Evolutionary conservation across 2,113 vertebrate genomes (phyloP).

Genomic region (Muscicapa adusta): DNA sequence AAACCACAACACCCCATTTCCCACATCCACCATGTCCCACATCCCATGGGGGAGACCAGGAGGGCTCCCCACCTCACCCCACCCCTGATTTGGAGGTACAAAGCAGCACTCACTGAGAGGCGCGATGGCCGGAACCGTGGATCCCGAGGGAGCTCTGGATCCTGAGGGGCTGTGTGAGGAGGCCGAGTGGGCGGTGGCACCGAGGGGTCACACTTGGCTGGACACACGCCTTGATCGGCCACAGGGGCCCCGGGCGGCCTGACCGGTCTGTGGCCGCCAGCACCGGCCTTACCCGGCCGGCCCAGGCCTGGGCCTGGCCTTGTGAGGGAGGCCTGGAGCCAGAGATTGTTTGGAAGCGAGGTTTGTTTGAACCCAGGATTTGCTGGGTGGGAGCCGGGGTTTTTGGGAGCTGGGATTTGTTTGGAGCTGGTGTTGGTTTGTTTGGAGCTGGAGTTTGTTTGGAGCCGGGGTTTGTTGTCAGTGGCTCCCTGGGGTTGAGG

Average conservation of each 20-base stretch:
- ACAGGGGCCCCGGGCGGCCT: accelerated
- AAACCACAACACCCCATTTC: accelerated
- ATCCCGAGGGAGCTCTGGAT: not conserved
- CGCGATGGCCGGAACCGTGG: accelerated
- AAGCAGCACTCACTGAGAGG: not conserved
- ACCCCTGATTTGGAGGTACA: no score
- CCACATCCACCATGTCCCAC: not conserved
- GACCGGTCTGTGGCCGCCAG: accelerated
- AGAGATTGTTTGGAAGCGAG: accelerated
- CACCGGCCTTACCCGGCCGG: not conserved
- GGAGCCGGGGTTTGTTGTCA: accelerated
- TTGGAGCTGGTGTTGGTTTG: no score
- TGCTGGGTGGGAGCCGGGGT: not conserved
- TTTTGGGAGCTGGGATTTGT: not conserved
- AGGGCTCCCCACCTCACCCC: not conserved
- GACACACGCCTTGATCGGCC: accelerated
- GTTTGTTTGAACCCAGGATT: accelerated
- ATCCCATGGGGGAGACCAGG: accelerated
- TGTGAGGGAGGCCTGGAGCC: not conserved
- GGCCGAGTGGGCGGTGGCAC: accelerated
- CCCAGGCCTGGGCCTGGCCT: accelerated
- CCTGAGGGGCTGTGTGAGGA: accelerated
- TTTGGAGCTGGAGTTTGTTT: accelerated
- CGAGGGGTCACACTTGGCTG: accelerated
- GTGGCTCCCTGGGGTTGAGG: not conserved